These are phyloP conservation scores for Mustela nigripes DNA, from an alignment of 2,113 vertebrate species.

Conservation along the genomic window DNA sequence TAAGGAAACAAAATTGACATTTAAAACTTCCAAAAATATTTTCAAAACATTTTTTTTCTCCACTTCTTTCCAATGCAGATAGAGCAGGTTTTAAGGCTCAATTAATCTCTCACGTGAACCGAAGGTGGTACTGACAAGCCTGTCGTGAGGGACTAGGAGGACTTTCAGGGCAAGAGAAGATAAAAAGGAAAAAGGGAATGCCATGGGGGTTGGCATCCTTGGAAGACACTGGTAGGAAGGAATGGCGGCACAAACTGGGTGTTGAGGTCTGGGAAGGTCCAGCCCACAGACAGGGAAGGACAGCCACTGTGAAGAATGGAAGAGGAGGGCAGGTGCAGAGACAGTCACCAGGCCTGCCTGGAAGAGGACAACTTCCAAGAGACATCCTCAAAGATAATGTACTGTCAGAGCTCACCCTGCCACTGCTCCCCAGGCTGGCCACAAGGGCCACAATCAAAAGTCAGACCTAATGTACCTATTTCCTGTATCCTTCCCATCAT, in stretches of 20 bases:
- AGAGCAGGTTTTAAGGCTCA: background rate
- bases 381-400: background rate
- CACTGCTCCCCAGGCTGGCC: background rate
- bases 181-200: background rate
- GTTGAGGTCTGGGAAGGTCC: background rate
- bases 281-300: background rate
- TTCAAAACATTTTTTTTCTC: background rate
- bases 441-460: background rate
- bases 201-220: background rate
- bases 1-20: conserved; percentile 2
- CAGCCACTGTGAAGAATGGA: rapidly evolving
- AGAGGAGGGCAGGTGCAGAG: background rate
- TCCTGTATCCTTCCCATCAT: background rate
- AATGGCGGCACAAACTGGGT: rapidly evolving
- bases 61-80: background rate
- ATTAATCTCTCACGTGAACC: background rate
- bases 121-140: background rate
- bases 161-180: background rate
- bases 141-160: rapidly evolving
- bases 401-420: background rate
- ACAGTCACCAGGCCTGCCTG: too few species aligned
- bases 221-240: background rate
- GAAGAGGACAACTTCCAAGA: background rate
- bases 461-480: background rate
- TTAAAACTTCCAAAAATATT: background rate